Percentiles rank a stretch among this genome's conserved stretches.
phyloP scores from a whole-genome alignment of 2,113 vertebrate species.

The Thunnus thynnus region DNA sequence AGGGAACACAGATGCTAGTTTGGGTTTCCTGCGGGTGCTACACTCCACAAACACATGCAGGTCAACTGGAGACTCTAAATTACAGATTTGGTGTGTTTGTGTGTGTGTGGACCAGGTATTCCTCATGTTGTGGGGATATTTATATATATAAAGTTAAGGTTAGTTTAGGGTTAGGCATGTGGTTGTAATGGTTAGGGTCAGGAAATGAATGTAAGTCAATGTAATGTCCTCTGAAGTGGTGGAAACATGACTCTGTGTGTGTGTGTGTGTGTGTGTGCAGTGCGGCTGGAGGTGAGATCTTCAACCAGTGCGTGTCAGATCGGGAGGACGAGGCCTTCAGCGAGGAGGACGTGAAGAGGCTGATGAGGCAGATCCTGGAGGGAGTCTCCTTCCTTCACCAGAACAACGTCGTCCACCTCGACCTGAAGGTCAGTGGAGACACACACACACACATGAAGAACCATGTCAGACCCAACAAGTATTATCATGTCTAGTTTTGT shows the following conservation, averaged over 20 bases:
- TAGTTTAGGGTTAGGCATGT: no score
- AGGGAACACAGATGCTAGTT: slow-evolving; percentile 9
- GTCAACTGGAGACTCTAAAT: slow-evolving; percentile 3
- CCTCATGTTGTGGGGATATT: no score
- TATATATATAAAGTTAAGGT: no score
- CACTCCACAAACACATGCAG: neutral
- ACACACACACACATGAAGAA: neutral
- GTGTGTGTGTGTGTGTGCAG: slow-evolving; percentile 50
- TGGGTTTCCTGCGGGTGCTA: neutral
- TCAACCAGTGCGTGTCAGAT: slow-evolving; percentile 85
- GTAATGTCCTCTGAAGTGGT: no score
- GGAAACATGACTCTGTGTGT: no score
- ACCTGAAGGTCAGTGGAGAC: slow-evolving; percentile 79
- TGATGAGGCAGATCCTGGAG: slow-evolving; percentile 86
- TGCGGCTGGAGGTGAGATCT: slow-evolving; percentile 87
- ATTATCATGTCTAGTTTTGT: no score
- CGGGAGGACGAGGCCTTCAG: slow-evolving; percentile 85
- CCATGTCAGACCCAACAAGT: no score
- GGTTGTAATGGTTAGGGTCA: no score
- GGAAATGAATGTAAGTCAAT: no score
- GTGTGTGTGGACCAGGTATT: neutral
- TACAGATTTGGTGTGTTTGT: neutral
- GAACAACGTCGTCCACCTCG: slow-evolving; percentile 83
- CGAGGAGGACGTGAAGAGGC: slow-evolving; percentile 83
- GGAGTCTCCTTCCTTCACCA: slow-evolving; percentile 83